Evolutionary conservation across 2,888 invertebrate species (phyloP).

Genomic region (Tachina grossa): DNA sequence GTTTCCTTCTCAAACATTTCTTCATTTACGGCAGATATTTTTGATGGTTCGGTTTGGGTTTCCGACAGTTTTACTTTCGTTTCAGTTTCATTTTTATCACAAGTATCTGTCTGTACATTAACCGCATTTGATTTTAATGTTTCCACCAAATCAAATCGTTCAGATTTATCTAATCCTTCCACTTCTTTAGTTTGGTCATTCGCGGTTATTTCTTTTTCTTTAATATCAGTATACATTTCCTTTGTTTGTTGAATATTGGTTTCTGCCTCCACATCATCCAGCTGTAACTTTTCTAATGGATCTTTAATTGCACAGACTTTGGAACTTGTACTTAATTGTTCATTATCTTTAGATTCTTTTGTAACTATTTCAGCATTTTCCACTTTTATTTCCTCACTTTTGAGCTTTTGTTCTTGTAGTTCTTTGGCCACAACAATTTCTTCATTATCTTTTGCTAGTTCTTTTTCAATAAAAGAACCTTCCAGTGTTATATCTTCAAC

Average conservation of each 20-base stretch:
- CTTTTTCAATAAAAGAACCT: constrained; percentile 60
- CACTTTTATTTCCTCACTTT: constrained; percentile 32
- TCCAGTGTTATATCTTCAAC: constrained; percentile 67
- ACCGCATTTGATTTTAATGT: not conserved
- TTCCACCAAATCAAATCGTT: not conserved
- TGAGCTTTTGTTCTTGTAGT: constrained; percentile 21
- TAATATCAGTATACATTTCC: not conserved
- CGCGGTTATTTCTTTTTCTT: not conserved
- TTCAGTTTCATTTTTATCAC: not conserved
- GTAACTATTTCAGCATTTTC: constrained; percentile 1
- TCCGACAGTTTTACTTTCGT: not conserved
- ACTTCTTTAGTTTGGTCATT: not conserved
- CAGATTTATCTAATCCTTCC: not conserved
- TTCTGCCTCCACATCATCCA: not conserved
- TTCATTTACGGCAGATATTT: not conserved
- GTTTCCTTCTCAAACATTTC: not conserved
- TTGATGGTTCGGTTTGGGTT: not conserved
- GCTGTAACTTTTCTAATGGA: not conserved
- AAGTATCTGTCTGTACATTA: not conserved
- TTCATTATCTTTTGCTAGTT: constrained; percentile 21
- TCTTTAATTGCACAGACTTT: not conserved
- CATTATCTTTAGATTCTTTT: constrained; percentile 17
- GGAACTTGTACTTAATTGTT: not conserved
- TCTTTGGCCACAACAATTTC: constrained; percentile 14
- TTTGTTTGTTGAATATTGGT: not conserved